A percentile compares a stretch with the other conserved stretches of the same genome.
phyloP scores from a whole-genome alignment of 2,113 vertebrate species.

The Ovibos moschatus region DNA sequence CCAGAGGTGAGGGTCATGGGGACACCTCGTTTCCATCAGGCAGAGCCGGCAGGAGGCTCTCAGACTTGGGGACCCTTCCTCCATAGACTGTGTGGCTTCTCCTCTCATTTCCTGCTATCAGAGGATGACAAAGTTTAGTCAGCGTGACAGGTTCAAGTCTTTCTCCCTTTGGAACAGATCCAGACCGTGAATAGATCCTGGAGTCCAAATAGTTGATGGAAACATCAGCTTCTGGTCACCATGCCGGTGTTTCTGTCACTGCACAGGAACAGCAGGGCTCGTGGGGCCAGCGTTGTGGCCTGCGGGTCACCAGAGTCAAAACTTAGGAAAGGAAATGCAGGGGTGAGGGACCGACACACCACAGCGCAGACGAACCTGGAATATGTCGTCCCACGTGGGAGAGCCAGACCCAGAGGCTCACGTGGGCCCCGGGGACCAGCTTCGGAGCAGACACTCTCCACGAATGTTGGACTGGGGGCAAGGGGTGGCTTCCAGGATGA shows the following conservation, averaged over 20 bases:
- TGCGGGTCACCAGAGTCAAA: conserved; percentile 32
- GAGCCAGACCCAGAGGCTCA: not conserved
- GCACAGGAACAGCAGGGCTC: conserved; percentile 34
- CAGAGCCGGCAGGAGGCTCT: not conserved
- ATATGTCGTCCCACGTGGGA: not conserved
- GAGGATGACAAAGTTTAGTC: conserved; percentile 12
- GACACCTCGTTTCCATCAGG: not conserved
- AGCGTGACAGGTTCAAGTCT: conserved; percentile 25
- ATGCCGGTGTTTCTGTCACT: conserved; percentile 31
- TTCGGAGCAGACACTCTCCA: not conserved
- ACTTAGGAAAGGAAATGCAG: conserved; percentile 3
- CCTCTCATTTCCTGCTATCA: not conserved
- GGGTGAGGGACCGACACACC: no score
- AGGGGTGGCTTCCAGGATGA: not conserved
- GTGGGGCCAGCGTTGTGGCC: conserved; percentile 27
- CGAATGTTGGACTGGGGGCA: not conserved
- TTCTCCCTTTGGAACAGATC: conserved; percentile 62
- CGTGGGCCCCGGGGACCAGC: not conserved
- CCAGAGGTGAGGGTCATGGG: not conserved
- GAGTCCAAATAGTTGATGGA: not conserved
- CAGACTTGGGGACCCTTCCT: not conserved
- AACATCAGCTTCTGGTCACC: conserved; percentile 2
- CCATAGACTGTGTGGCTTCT: not conserved
- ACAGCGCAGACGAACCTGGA: not conserved
- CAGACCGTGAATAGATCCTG: conserved; percentile 41